Base-by-base conservation (phyloP, 2,797 vertebrate genomes). In the Siniperca obscura region DNA sequence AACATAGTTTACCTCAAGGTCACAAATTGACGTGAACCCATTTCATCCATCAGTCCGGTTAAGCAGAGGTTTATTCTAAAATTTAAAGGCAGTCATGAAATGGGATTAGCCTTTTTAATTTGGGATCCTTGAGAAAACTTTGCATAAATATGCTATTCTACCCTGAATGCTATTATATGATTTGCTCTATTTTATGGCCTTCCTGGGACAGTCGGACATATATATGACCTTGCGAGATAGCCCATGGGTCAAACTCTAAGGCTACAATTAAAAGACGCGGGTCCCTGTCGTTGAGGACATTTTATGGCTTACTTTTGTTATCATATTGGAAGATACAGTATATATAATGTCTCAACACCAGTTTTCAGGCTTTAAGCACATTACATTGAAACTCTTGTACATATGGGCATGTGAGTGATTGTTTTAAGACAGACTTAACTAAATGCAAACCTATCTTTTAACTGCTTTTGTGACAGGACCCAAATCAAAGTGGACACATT, bases 151-250 rank as follows among this genome's bases (percentile, higher is more conserved):
- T 40, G 3, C 5, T 61, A 22, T 48, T 50, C 3, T 40, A 25
- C 0, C 36, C 0, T n/a, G 1, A 44, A 22, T 34, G 7, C 2
- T 19, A 59, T 22, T 9, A 2, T 13, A 9, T 62, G 27, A 44
- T 70, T 22, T 34, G 0, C 34, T 42, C 7, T 10, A 7, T 74
- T 36, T 38, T 1, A 27, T 60, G 14, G 7, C 1, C 0, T 27
- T 40, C 2, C 4, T 34, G 10, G 34, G 22, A 52, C 36, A 30
- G n/a, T 50, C 42, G 27, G 44, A 64, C 64, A 57, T 13, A 1
- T 13, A 1, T 2, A 19, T 68, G 61, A 84, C 74, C 53, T 78
- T 68, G 70, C 53, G 19, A 34, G 25, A 44, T 2, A 25, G 30
- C 19, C 36, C 4, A 17, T 13, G 30, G 46, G 53, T n/a, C 30